phyloP scores from a whole-genome alignment of 2,888 invertebrate genomes.

The Crocallis elinguaria region DNA sequence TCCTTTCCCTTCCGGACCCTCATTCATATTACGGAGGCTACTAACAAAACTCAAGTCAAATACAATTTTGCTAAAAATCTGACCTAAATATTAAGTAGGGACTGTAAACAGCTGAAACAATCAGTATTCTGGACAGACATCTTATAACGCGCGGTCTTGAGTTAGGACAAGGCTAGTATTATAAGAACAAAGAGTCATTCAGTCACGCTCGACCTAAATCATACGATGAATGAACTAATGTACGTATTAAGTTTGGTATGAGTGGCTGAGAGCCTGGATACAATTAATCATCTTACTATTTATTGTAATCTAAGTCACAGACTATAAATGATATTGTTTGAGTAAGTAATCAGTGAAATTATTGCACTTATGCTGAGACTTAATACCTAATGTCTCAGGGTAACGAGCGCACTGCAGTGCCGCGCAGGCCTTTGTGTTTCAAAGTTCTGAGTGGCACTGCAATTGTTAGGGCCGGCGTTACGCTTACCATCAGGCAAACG shows the following conservation, averaged over 20 bases:
- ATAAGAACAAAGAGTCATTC: constrained; percentile 42
- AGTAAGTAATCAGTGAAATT: too few species aligned
- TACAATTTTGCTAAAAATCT: constrained; percentile 31
- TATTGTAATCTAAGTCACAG: neutral
- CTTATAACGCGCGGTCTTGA: constrained; percentile 32
- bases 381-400: too few species aligned
- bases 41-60: constrained; percentile 33
- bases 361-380: too few species aligned
- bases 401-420: too few species aligned
- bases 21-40: constrained; percentile 26
- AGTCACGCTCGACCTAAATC: constrained; percentile 40
- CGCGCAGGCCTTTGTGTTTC: too few species aligned
- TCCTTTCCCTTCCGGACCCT: constrained; percentile 23
- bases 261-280: neutral
- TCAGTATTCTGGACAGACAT: constrained; percentile 36
- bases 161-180: constrained; percentile 37
- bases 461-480: too few species aligned
- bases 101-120: constrained; percentile 31
- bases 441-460: too few species aligned
- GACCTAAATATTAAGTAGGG: constrained; percentile 33
- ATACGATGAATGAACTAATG: constrained; percentile 37
- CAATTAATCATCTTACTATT: neutral
- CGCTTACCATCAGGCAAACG: too few species aligned
- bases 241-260: constrained; percentile 15
- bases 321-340: too few species aligned